Base-by-base conservation (phyloP, 2,888 invertebrate genomes). In the Lithophane socia region DNA sequence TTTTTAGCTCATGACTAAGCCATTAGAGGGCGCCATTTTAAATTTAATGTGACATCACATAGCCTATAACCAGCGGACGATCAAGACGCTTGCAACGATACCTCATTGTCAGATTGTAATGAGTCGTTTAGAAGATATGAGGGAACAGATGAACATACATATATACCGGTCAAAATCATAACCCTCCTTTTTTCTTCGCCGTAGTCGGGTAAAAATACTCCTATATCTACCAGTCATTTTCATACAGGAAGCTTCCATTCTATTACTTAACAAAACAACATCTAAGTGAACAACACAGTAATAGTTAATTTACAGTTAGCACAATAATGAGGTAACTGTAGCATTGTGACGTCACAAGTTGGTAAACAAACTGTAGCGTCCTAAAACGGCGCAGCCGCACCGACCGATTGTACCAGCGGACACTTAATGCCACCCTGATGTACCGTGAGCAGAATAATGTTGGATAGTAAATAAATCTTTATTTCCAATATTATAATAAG, bases 321-420 rank as follows among this genome's bases (percentile, higher is more conserved):
- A 78, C 90, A 89, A 89, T 92, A 93, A 92, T 91, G 91, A 93
- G 92, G 89, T 87, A 90, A 90, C 86, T 79, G 86, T 85, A 81
- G 91, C 89, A 92, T 92, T 92, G 92, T 94, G 93, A 94, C 94
- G 94, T 94, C 94, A 94, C 84, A 70, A 70, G 87, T 82, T 82
- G 89, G 91, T 92, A 91, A 92, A 93, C 92, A 90, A 92, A 93
- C 90, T 89, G 90, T 90, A 88, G 84, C 89, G 87, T 85, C 94
- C 94, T 88, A 94, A 95, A 94, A 93, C 87, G 94, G 94, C 85
- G 84, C 82, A 85, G 94, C 92, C 86, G 84, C 80, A 85, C 82
- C 82, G 79, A 88, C 86, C 88, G 89, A 91, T 91, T 91, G 89
- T 89, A 85, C 82, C 84, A 77, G 84, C 82, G 79, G 85, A 88